phyloP scores from a whole-genome alignment of 2,113 vertebrate genomes.

The Apodemus sylvaticus region DNA sequence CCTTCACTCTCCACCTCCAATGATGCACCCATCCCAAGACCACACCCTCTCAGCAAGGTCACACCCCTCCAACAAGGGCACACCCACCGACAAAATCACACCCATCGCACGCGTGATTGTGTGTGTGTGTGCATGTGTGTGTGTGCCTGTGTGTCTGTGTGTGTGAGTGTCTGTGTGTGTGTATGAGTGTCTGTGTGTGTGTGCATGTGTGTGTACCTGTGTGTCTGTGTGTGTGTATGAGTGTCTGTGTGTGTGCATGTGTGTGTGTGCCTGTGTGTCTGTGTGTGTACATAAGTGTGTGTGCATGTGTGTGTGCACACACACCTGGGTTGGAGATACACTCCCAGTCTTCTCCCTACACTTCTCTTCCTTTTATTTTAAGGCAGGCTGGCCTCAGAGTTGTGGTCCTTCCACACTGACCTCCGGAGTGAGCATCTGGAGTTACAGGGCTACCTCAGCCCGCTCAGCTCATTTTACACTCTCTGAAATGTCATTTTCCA shows the following conservation, averaged over 20 bases:
- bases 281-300: neutral
- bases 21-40: too few relatives aligned
- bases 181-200: too few relatives aligned
- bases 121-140: too few relatives aligned
- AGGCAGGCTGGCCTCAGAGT: neutral
- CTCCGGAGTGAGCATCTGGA: neutral
- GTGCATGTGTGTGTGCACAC: neutral
- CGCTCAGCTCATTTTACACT: neutral
- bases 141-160: too few relatives aligned
- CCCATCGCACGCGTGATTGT: too few relatives aligned
- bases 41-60: too few relatives aligned
- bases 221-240: too few relatives aligned
- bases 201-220: neutral
- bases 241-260: neutral
- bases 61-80: too few relatives aligned
- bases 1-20: too few relatives aligned
- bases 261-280: neutral
- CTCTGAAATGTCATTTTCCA: neutral
- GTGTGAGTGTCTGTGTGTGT: neutral
- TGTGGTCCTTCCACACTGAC: neutral
- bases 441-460: rapidly evolving
- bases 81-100: too few relatives aligned
- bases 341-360: neutral
- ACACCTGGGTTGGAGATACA: neutral
- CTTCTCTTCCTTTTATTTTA: neutral